A percentile compares a stretch with the other conserved stretches of the same genome.
These are phyloP conservation scores for Bilobella aurantiaca DNA, from an alignment of 1,140 invertebrate genomes.

Conservation along the genomic window DNA sequence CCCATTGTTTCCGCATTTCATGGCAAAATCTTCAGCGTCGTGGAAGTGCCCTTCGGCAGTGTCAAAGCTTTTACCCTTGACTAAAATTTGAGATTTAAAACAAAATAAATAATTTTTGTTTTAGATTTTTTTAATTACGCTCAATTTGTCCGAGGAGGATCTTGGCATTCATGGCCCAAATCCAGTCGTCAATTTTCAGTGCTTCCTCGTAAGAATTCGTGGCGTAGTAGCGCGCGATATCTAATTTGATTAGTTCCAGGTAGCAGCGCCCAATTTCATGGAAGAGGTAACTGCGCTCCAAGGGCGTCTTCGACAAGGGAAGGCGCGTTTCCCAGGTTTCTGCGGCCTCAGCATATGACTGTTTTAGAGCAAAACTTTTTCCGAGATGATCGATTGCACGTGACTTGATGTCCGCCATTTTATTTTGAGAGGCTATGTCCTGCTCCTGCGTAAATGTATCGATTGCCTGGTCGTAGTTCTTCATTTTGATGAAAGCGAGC, in stretches of 20 bases:
- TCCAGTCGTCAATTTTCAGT: constrained; percentile 26
- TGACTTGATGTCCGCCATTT: constrained; percentile 22
- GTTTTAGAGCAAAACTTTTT: constrained; percentile 26
- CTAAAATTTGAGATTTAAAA: constrained; percentile 10
- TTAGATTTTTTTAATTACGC: constrained; percentile 11
- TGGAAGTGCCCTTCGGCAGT: constrained; percentile 18
- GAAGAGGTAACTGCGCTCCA: constrained; percentile 30
- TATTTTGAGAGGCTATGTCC: constrained; percentile 18
- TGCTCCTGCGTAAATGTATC: constrained; percentile 26
- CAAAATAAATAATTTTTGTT: constrained; percentile 2
- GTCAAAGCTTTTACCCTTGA: constrained; percentile 23
- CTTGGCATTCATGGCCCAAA: constrained; percentile 34
- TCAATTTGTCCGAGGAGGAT: constrained; percentile 31
- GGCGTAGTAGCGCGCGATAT: constrained; percentile 29
- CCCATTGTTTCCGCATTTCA: constrained; percentile 20
- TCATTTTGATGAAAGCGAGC: constrained; percentile 24
- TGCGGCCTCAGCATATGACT: constrained; percentile 27
- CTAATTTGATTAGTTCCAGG: constrained; percentile 26
- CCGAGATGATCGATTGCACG: constrained; percentile 27
- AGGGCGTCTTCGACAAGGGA: constrained; percentile 21
- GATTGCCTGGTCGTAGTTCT: constrained; percentile 25
- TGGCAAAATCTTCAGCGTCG: constrained; percentile 21
- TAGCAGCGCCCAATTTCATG: constrained; percentile 35
- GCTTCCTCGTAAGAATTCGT: constrained; percentile 29
- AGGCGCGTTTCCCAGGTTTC: constrained; percentile 31